Conservation (phyloP, 2,888 invertebrate genomes). For the Barypeithes pellucidus region DNA sequence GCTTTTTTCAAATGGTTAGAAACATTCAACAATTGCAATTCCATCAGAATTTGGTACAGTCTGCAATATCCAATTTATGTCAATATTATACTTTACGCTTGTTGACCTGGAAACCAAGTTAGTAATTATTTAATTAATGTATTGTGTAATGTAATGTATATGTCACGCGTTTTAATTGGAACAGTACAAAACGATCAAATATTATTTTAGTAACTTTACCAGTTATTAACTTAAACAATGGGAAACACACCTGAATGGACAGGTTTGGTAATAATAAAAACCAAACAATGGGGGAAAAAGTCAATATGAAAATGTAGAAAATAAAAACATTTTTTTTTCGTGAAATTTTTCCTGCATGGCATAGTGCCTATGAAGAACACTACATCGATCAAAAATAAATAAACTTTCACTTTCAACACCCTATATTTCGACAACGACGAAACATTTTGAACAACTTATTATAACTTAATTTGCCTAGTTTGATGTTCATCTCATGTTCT, state of each 20-base stretch:
- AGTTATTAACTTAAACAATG: neutral
- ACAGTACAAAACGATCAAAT: neutral
- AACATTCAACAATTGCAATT: neutral
- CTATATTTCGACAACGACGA: too few species aligned
- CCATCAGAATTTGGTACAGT: neutral
- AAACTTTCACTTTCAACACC: too few species aligned
- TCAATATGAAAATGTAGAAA: too few species aligned
- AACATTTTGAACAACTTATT: too few species aligned
- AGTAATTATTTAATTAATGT: constrained; percentile 2
- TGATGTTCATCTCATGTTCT: too few species aligned
- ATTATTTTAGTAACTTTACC: neutral
- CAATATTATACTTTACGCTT: neutral
- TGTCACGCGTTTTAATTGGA: neutral
- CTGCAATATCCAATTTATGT: neutral
- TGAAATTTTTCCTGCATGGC: too few species aligned
- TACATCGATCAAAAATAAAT: too few species aligned
- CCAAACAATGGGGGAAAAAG: too few species aligned
- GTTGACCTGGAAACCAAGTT: constrained; percentile 4
- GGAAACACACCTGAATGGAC: neutral
- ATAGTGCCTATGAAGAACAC: too few species aligned
- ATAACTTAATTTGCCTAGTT: too few species aligned
- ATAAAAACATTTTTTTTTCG: too few species aligned
- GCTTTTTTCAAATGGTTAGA: neutral
- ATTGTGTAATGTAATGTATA: neutral
- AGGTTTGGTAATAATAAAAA: too few species aligned